Conservation (phyloP, 2,888 invertebrate genomes). For the Laothoe populi region DNA sequence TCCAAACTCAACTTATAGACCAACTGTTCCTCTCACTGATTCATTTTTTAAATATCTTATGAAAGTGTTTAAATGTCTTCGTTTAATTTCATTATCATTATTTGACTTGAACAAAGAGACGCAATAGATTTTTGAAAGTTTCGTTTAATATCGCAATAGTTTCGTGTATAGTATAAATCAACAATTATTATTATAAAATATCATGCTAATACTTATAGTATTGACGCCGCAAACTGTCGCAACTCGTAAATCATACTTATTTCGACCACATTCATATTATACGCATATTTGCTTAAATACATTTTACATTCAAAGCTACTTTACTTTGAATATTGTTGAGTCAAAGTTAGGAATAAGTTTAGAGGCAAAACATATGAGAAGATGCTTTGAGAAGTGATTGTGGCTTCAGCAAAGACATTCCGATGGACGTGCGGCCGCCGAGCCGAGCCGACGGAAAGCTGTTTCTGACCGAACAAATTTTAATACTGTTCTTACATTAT, state of each 20-base stretch:
- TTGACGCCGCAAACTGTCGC: not conserved
- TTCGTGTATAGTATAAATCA: too few species aligned
- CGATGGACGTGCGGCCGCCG: slow-evolving; percentile 46
- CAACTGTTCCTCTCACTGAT: too few species aligned
- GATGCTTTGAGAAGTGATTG: slow-evolving; percentile 24
- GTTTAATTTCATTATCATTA: too few species aligned
- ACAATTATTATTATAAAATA: too few species aligned
- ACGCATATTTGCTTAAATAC: too few species aligned
- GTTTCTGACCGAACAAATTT: slow-evolving; percentile 4
- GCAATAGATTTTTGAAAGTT: not conserved
- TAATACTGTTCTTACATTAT: not conserved
- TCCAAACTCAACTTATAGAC: slow-evolving; percentile 34
- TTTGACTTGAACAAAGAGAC: not conserved
- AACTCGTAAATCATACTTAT: not conserved
- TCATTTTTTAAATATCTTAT: not conserved
- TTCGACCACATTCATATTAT: not conserved
- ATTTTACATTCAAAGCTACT: not conserved
- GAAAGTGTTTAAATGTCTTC: too few species aligned
- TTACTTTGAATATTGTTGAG: not conserved
- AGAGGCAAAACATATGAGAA: slow-evolving; percentile 9
- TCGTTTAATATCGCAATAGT: not conserved
- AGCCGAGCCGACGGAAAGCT: slow-evolving; percentile 22
- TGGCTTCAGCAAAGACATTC: slow-evolving; percentile 46
- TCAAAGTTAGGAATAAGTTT: not conserved
- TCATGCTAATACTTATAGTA: too few species aligned